Percentiles rank a stretch among this genome's conserved stretches.
These are phyloP conservation scores for Barbus barbus DNA, from an alignment of 2,113 vertebrate genomes.

Conservation along the genomic window DNA sequence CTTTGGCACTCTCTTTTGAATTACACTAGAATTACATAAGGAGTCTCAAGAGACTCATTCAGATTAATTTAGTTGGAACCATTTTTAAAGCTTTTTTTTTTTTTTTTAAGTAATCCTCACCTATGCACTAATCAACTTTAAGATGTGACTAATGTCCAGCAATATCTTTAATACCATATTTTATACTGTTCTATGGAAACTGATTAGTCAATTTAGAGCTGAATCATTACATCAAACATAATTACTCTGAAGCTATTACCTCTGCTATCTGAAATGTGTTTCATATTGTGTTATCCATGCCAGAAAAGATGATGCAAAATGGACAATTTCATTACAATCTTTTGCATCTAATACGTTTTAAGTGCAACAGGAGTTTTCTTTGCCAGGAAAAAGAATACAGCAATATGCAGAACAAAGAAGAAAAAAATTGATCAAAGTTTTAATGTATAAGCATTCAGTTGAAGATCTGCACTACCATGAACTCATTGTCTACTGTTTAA, in stretches of 20 bases:
- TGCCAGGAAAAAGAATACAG: constrained; percentile 24
- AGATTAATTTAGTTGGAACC: neutral
- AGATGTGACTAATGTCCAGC: neutral
- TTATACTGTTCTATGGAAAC: constrained; percentile 37
- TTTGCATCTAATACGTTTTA: constrained; percentile 15
- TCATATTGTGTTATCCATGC: constrained; percentile 38
- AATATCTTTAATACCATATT: constrained; percentile 24
- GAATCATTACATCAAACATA: constrained; percentile 40
- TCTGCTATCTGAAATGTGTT: constrained; percentile 40
- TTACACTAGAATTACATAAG: neutral
- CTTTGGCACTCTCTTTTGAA: constrained; percentile 7
- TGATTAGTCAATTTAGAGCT: constrained; percentile 38
- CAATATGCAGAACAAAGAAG: neutral
- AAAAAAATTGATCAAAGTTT: constrained; percentile 30
- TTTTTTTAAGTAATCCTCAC: constrained; percentile 32
- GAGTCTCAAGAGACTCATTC: neutral
- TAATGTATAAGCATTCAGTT: constrained; percentile 31
- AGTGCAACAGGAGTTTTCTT: constrained; percentile 3
- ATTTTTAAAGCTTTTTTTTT: constrained; percentile 4
- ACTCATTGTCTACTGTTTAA: constrained; percentile 54
- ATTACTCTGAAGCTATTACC: constrained; percentile 45
- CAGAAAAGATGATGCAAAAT: constrained; percentile 44
- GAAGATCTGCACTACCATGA: constrained; percentile 42
- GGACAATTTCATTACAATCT: constrained; percentile 38
- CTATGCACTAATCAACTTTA: constrained; percentile 11